Conservation (phyloP, 2,888 invertebrate genomes). For the Noctua comes region DNA sequence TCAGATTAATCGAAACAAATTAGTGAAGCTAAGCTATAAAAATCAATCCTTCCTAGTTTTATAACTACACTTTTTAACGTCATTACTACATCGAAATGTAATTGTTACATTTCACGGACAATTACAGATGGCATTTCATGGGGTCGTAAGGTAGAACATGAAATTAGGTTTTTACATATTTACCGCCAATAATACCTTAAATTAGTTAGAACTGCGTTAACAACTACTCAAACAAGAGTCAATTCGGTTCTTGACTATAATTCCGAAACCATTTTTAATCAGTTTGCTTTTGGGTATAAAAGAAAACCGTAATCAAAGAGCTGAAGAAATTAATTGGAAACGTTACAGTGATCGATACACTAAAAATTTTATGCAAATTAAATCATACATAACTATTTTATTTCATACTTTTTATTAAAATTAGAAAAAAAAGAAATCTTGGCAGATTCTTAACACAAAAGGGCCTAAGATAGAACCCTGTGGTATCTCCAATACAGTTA, state of each 20-base stretch:
- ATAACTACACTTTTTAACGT: not conserved
- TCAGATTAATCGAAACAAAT: conserved; percentile 13
- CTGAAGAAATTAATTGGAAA: not conserved
- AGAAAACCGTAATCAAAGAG: not conserved
- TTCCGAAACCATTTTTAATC: not conserved
- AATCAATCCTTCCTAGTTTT: not conserved
- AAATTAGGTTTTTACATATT: conserved; percentile 24
- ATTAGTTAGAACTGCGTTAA: conserved; percentile 16
- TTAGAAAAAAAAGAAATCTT: not conserved
- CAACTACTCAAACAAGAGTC: conserved; percentile 21
- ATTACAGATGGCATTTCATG: conserved; percentile 16
- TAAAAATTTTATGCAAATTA: too few relatives aligned
- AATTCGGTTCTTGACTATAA: not conserved
- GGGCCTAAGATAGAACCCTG: too few relatives aligned
- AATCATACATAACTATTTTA: too few relatives aligned
- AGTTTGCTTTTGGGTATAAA: not conserved
- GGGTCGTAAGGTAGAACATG: conserved; percentile 8
- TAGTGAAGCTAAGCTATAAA: not conserved
- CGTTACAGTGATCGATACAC: too few relatives aligned
- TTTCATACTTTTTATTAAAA: too few relatives aligned
- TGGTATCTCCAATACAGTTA: not conserved
- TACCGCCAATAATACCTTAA: conserved; percentile 15
- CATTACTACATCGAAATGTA: conserved; percentile 17
- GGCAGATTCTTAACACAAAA: not conserved
- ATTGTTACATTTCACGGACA: conserved; percentile 35